phyloP scores from a whole-genome alignment of 2,113 vertebrate genomes.

The Gopherus evgoodei region DNA sequence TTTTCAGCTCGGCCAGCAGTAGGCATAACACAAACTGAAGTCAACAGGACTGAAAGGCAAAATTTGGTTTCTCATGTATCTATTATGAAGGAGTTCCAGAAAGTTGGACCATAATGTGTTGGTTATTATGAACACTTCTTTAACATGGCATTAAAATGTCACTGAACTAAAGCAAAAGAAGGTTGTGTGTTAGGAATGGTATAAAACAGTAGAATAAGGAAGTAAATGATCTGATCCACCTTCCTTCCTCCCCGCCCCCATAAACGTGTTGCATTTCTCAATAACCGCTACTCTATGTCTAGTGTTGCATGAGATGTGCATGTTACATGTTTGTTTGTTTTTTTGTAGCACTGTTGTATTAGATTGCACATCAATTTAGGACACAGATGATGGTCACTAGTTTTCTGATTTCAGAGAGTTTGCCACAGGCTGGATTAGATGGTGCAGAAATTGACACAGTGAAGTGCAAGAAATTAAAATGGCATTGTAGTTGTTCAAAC shows the following conservation, averaged over 20 bases:
- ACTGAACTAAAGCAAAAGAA: background rate
- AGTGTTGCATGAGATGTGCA: background rate
- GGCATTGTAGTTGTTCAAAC: background rate
- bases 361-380: conserved; percentile 9
- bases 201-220: background rate
- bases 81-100: background rate
- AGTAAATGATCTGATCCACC: background rate
- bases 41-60: background rate
- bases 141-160: conserved; percentile 36
- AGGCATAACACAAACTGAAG: background rate
- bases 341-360: background rate
- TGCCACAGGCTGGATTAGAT: conserved; percentile 1
- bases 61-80: background rate
- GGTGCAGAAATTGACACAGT: background rate
- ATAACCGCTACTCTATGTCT: background rate
- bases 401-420: conserved; percentile 26
- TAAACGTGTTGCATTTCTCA: background rate
- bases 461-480: background rate
- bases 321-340: background rate
- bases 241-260: rapidly evolving
- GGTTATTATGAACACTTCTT: background rate
- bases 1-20: conserved; percentile 18
- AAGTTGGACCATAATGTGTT: background rate
- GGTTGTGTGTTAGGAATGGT: conserved; percentile 12
- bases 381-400: conserved; percentile 16